Conservation (phyloP, 2,888 invertebrate genomes). For the Panzeria rudis region DNA sequence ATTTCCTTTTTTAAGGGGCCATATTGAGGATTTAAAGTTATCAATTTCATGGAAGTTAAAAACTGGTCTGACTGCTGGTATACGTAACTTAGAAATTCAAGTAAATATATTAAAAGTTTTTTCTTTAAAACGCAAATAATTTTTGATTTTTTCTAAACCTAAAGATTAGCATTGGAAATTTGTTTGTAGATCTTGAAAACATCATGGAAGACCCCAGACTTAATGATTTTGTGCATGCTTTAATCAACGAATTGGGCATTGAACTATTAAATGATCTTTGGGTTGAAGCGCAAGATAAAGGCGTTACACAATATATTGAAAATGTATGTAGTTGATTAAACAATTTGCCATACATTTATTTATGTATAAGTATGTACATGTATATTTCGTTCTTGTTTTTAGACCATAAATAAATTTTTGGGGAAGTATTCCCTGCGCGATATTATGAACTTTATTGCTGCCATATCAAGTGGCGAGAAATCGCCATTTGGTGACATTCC, state of each 20-base stretch:
- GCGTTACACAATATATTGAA: conserved; percentile 74
- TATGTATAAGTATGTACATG: background rate
- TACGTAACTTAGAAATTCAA: conserved; percentile 77
- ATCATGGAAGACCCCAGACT: conserved; percentile 79
- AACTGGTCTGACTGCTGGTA: conserved; percentile 73
- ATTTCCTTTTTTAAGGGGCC: conserved; percentile 70
- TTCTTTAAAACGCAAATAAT: background rate
- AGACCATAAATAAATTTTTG: conserved; percentile 77
- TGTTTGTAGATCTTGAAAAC: conserved; percentile 77
- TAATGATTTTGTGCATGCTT: conserved; percentile 77
- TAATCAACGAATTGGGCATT: conserved; percentile 79
- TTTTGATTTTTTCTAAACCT: conserved; percentile 10
- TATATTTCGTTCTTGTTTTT: conserved; percentile 34
- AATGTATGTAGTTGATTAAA: conserved; percentile 72
- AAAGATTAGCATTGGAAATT: conserved; percentile 75
- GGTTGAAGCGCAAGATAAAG: conserved; percentile 75
- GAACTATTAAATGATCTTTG: conserved; percentile 80
- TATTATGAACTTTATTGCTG: conserved; percentile 76
- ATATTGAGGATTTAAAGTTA: conserved; percentile 74
- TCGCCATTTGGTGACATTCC: conserved; percentile 79
- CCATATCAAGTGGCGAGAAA: conserved; percentile 73
- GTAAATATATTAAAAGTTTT: conserved; percentile 56
- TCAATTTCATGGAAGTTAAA: conserved; percentile 76
- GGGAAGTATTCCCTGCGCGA: conserved; percentile 75
- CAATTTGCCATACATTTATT: background rate